Conservation (phyloP, 2,888 invertebrate genomes). For the Norana najaformis region DNA sequence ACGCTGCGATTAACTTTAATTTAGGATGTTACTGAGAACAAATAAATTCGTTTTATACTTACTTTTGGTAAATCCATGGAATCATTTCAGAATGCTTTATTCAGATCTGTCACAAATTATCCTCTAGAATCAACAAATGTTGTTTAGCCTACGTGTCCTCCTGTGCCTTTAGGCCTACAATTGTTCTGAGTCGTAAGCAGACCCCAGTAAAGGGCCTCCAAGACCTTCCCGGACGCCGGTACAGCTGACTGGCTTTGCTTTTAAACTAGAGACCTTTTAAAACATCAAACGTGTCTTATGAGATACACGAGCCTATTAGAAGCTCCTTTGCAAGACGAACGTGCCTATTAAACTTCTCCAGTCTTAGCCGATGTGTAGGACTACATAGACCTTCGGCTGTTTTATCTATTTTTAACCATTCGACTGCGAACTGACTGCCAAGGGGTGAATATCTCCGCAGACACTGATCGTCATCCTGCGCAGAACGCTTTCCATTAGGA, state of each 20-base stretch:
- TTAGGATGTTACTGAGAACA: neutral
- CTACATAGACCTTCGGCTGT: neutral
- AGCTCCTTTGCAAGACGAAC: neutral
- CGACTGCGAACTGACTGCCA: neutral
- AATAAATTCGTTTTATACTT: neutral
- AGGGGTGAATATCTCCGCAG: neutral
- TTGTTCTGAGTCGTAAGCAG: neutral
- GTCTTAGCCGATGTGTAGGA: neutral
- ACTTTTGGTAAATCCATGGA: neutral
- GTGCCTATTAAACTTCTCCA: no score
- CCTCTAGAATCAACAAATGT: neutral
- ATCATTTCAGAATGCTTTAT: slow-evolving; percentile 4
- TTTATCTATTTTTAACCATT: neutral
- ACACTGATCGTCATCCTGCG: neutral
- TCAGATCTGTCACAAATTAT: no score
- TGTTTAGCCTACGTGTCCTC: neutral
- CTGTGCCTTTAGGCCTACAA: neutral
- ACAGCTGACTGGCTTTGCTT: neutral
- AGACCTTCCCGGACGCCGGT: neutral
- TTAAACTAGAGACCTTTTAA: neutral
- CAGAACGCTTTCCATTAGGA: neutral
- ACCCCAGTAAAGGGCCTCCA: neutral
- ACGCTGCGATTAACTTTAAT: neutral
- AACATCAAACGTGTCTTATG: neutral
- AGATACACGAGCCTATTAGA: neutral